Percentiles rank a stretch among this genome's conserved stretches.
phyloP scores from a whole-genome alignment of 2,888 invertebrate genomes.

The Eumacrocentrus americanus region DNA sequence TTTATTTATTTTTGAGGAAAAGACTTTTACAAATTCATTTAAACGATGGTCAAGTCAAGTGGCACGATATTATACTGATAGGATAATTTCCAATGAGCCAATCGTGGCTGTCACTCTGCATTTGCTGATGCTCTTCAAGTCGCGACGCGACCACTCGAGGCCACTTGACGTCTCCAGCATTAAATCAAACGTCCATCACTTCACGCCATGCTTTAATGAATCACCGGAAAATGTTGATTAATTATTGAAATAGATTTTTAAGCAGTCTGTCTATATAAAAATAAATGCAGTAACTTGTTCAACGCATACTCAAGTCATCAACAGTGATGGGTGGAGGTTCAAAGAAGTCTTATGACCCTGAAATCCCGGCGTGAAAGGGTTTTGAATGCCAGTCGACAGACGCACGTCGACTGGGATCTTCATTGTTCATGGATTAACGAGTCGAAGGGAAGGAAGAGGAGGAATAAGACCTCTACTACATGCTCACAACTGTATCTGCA shows the following conservation, averaged over 20 bases:
- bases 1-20: background rate
- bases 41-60: background rate
- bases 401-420: slow-evolving; percentile 41
- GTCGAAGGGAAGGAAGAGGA: slow-evolving; percentile 38
- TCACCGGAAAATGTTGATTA: no score
- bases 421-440: slow-evolving; percentile 54
- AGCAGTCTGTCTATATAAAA: background rate
- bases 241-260: no score
- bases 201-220: no score
- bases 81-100: slow-evolving; percentile 24
- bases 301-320: no score
- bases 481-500: background rate
- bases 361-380: slow-evolving; percentile 41
- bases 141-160: slow-evolving; percentile 29
- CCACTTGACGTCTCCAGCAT: slow-evolving; percentile 28
- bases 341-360: slow-evolving; percentile 28
- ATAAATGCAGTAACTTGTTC: no score
- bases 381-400: slow-evolving; percentile 41
- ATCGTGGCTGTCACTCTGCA: slow-evolving; percentile 10
- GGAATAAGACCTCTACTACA: background rate
- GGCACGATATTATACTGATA: slow-evolving; percentile 5
- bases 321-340: slow-evolving; percentile 18
- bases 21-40: slow-evolving; percentile 1
- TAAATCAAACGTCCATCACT: no score
- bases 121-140: slow-evolving; percentile 5